Base-by-base conservation (phyloP, 2,113 vertebrate species). In the Noturus placidus region DNA sequence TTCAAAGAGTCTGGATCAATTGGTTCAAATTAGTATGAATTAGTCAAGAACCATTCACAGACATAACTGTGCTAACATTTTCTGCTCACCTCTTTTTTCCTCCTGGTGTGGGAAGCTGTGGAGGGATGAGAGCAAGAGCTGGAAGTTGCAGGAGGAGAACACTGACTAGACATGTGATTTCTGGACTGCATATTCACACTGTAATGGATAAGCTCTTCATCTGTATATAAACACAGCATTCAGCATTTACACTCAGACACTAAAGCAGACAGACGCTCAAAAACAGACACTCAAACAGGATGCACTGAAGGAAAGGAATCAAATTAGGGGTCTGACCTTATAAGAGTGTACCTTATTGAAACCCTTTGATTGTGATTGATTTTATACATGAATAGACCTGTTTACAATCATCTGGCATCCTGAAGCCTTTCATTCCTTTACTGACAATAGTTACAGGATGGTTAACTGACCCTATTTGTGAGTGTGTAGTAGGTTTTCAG, bases 121-220 rank as follows among this genome's bases (percentile, higher is more conserved):
- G 96, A 96, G 33, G 96, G 94, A 13, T 92, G 93, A 33, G 96
- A 96, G 0, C 96, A 96, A 79, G 92, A 91, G 79, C 96, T 96
- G 82, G 65, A 83, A 46, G 61, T 14, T 92, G 96, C 96, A 0
- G 96, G 94, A 0, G 96, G 96, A 86, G 97, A 98, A 57, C 96
- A 96, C 83, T 94, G 95, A 86, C 94, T 94, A 0, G 96, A 93
- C 81, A 93, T 93, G 86, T 96, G 96, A 87, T 94, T 94, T 19
- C 93, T 92, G 78, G 96, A 91, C 88, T 95, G 91, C 90, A 96
- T 93, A 88, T 92, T 94, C n/a, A 96, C 92, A 91, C 96, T 96
- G 13, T 95, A 96, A 0, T 94, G 95, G 88, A 94, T 86, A 88
- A 94, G 92, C 87, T 96, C 94, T 90, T 96, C 96, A 59, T 97